Percentiles rank a stretch among this genome's conserved stretches.
Evolutionary conservation across 2,113 vertebrate genomes (phyloP).

Genomic region (Ochotona princeps): DNA sequence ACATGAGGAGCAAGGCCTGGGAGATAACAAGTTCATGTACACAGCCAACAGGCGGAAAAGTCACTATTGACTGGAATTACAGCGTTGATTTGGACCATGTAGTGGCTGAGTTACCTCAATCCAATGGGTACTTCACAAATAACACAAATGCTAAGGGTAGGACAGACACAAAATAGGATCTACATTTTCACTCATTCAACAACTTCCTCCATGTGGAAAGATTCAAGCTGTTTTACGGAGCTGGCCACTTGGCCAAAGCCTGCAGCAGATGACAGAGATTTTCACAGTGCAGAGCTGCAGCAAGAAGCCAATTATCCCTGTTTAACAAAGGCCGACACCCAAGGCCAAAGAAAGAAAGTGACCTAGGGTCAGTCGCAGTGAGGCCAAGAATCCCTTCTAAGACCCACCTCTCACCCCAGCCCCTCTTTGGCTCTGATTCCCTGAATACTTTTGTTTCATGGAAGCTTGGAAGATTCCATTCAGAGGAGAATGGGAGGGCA

Average conservation of each 20-base stretch:
- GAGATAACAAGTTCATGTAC: conserved; percentile 35
- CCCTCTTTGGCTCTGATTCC: not conserved
- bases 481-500: conserved; percentile 31
- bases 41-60: not conserved
- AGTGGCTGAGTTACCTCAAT: conserved; percentile 23
- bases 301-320: not conserved
- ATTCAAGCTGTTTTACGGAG: conserved; percentile 53
- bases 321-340: not conserved
- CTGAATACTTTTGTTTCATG: not conserved
- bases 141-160: conserved; percentile 39
- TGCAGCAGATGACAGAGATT: not conserved
- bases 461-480: conserved; percentile 54
- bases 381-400: not conserved
- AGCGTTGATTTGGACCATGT: not conserved
- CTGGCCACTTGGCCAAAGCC: conserved; percentile 21
- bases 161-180: not conserved
- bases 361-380: not conserved
- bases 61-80: conserved; percentile 52
- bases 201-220: not conserved
- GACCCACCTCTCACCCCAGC: not conserved
- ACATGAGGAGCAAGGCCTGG: conserved; percentile 12
- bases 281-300: not conserved
- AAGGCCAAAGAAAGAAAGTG: conserved; percentile 36
- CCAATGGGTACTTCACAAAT: conserved; percentile 62
- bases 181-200: conserved; percentile 46